phyloP scores from a whole-genome alignment of 2,797 vertebrate species.

The Chiloscyllium punctatum region DNA sequence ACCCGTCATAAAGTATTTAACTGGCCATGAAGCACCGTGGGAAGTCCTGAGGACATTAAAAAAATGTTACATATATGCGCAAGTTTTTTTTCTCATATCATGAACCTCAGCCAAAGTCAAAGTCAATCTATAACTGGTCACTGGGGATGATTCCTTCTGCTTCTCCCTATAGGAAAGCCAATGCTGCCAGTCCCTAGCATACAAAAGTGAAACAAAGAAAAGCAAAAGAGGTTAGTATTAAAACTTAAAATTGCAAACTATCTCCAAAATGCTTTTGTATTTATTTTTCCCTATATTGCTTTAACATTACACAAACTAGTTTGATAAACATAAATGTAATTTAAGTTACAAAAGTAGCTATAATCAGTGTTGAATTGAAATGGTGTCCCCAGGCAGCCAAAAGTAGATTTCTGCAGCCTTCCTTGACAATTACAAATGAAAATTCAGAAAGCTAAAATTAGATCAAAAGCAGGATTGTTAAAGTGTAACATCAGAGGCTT shows the following conservation, averaged over 20 bases:
- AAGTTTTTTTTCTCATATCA: neutral
- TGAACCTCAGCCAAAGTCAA: neutral
- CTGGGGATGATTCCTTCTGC: neutral
- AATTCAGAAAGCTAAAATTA: neutral
- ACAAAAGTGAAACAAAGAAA: neutral
- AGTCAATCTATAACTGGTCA: slow-evolving; percentile 11
- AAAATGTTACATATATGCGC: neutral
- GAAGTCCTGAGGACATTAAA: neutral
- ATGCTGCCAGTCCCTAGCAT: neutral
- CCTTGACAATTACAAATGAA: neutral
- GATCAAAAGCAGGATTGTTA: neutral
- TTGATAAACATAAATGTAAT: neutral
- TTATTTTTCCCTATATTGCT: neutral
- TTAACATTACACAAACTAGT: neutral
- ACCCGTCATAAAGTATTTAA: neutral
- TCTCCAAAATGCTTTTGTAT: neutral
- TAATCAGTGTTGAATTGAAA: neutral
- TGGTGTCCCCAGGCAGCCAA: neutral
- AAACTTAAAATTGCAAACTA: neutral
- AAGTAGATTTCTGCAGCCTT: neutral
- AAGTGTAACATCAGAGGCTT: neutral
- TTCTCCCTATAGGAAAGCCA: neutral
- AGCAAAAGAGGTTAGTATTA: neutral
- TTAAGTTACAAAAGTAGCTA: neutral
- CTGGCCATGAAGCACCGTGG: neutral